Evolutionary conservation across 92 coral and sea anemone genomes (phyloP), one percentile per base, ranked within the genome.

Genomic region (Heliopora coerulea): DNA sequence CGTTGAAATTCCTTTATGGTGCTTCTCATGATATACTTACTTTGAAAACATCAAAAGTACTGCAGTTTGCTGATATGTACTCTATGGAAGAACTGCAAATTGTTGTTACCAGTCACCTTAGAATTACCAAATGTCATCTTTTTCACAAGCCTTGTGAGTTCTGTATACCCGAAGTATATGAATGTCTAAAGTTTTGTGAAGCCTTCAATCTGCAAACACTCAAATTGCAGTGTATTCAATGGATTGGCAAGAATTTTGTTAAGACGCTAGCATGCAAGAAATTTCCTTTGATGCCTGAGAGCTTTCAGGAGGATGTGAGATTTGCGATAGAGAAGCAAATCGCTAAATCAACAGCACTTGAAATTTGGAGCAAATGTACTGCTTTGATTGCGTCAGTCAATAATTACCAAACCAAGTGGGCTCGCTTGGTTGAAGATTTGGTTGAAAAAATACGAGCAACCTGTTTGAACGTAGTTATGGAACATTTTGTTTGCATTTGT

Each of bases 31-130:
- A 52, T 32, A 23, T 70, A 1, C 25, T 70, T 3, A 30, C 30
- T 10, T 54, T 70, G n/a, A 56, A 56, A 14, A 58, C 60, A 9
- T 54, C 29, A 67, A 90, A 90, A 17, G 80, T 89, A 19, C 59
- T 88, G 23, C 83, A 80, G 11, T 80, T 95, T 29, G 87, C 96
- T 42, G 99, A 95, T 73, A 95, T 95, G 99, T 95, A 95, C 64
- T 87, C 88, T 19, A 67, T 95, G 37, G 86, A 83, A 40, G 90
- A 91, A 54, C 39, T 95, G 63, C 88, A 77, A 49, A 85, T 88
- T 66, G 84, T 90, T 11, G 84, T 90, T 19, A 54, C 18, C 28
- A 74, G 83, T 34, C 75, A 86, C 32, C 82, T 95, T 18, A 90
- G 65, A 83, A 84, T 95, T 33, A 87, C 83, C 32, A 84, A 82